A percentile compares a stretch with the other conserved stretches of the same genome.
phyloP scores from a whole-genome alignment of 2,888 invertebrate species.

The Eledone cirrhosa region DNA sequence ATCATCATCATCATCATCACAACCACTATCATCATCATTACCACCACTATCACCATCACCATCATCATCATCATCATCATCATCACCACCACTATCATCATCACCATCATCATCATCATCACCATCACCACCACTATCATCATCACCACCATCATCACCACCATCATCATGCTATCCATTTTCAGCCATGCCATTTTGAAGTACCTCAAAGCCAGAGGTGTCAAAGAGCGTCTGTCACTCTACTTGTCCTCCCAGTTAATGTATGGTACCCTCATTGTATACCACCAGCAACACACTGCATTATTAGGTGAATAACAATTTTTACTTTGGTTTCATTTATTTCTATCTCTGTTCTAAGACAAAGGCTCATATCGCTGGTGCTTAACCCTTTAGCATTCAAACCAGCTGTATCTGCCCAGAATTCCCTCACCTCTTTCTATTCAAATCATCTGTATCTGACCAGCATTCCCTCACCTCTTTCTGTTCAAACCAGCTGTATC shows the following conservation, averaged over 20 bases:
- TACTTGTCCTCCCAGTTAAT: conserved; percentile 54
- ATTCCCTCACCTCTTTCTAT: too few species aligned
- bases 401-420: too few species aligned
- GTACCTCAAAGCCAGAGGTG: conserved; percentile 35
- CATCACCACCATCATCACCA: neutral
- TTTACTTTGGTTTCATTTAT: too few species aligned
- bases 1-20: neutral
- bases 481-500: too few species aligned
- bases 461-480: too few species aligned
- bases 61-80: neutral
- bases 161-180: neutral
- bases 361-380: too few species aligned
- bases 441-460: too few species aligned
- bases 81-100: neutral
- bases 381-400: too few species aligned
- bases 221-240: conserved; percentile 43
- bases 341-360: too few species aligned
- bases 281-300: conserved; percentile 44
- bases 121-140: too few species aligned
- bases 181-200: conserved; percentile 43
- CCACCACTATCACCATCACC: neutral
- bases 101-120: neutral
- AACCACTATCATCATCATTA: neutral
- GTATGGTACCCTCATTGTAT: conserved; percentile 48
- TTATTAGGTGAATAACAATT: conserved; percentile 45